These are phyloP conservation scores for Anastrepha ludens DNA, from an alignment of 1,140 invertebrate genomes.

Conservation along the genomic window DNA sequence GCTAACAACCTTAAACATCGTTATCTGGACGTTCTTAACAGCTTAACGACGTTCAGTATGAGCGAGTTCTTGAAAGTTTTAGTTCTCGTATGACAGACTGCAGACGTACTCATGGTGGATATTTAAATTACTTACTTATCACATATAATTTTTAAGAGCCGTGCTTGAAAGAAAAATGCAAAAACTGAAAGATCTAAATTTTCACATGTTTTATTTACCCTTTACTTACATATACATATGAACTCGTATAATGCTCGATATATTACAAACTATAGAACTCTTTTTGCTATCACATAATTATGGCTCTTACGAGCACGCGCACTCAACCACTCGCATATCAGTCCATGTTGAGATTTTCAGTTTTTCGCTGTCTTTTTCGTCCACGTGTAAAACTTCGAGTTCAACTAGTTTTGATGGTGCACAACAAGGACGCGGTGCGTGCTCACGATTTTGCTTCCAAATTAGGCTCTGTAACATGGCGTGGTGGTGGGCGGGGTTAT, in stretches of 20 bases:
- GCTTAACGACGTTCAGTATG: too few species aligned
- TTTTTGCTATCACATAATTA: constrained; percentile 2
- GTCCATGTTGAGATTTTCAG: constrained; percentile 83
- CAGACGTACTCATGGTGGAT: too few species aligned
- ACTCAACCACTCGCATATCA: constrained; percentile 83
- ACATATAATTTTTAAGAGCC: too few species aligned
- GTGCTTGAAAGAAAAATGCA: too few species aligned
- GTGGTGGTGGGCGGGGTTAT: constrained; percentile 83
- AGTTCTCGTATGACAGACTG: too few species aligned
- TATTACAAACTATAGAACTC: constrained; percentile 34
- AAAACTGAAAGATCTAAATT: too few species aligned
- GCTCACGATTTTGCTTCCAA: constrained; percentile 78
- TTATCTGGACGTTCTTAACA: too few species aligned
- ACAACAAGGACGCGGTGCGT: constrained; percentile 82
- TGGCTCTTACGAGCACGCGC: constrained; percentile 81
- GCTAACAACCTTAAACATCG: too few species aligned
- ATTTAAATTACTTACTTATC: too few species aligned
- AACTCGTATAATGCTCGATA: not conserved
- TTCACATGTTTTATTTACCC: too few species aligned
- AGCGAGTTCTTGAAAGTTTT: too few species aligned
- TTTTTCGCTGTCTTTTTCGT: constrained; percentile 79
- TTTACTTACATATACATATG: too few species aligned
- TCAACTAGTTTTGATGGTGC: constrained; percentile 82
- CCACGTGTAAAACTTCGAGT: constrained; percentile 81
- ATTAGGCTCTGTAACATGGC: constrained; percentile 83